Evolutionary conservation across 2,888 invertebrate genomes (phyloP), one percentile per base, ranked within the genome.

Genomic region (Ryuthela nishihirai): DNA sequence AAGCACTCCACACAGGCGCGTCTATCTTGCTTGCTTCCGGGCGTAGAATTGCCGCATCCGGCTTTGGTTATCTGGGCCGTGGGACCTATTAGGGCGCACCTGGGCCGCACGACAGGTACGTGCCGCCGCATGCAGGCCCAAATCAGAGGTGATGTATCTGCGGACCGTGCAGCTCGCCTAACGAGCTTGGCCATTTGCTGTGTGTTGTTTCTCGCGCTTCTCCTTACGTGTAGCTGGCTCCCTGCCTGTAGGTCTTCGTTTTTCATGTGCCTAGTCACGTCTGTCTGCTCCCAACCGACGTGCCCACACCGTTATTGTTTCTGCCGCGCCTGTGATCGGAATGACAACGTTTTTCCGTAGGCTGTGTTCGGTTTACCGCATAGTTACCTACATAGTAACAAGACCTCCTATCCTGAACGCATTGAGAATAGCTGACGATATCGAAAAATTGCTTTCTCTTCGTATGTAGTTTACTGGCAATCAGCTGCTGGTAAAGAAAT

Each of bases 241-340:
- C 41, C 47, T 54, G 54, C 39, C 47, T 42, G 32, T 43, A 38
- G 48, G 40, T 20, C 39, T 32, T 32, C 17, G 24, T 43, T 12
- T 56, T 54, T 42, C 54, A 32, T 54, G 41, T 45, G 49, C 50
- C 7, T 15, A 36, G 56, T 56, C 56, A 56, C 56, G 56, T 56
- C 44, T 38, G 44, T 34, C 15, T 38, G 38, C 21, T 45, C 35
- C 21, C 44, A 26, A 42, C 50, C 46, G 56, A 50, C 56, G 56
- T 56, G 56, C 56, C 35, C 41, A 50, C 38, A 18, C 45, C 56
- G 56, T 56, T 56, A 56, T 56, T 56, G 56, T 56, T 56, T 56
- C 50, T 41, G 39, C 42, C 56, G 35, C 34, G 46, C 32, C 45
- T 32, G 50, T 24, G 45, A 56, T 34, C 49, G 9, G 55, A 47